phyloP scores from a whole-genome alignment of 1,140 invertebrate species.

The Paracyclopina nana region DNA sequence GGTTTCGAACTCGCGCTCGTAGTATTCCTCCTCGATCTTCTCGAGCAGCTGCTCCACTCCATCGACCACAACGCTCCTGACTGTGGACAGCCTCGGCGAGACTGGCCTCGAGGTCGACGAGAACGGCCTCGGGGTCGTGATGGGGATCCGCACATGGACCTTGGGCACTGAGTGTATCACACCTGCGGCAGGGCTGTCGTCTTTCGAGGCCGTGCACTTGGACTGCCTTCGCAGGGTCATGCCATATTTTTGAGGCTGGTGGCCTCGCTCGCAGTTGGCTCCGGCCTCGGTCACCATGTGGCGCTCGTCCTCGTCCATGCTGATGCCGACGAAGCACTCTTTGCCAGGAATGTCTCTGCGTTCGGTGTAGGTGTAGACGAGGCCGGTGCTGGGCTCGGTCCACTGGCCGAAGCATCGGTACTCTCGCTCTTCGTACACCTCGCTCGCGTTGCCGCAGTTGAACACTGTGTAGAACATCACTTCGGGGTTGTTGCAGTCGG shows the following conservation, averaged over 20 bases:
- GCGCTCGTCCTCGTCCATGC: conserved; percentile 36
- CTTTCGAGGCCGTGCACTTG: conserved; percentile 8
- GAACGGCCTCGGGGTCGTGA: too few species aligned
- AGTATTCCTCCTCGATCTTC: too few species aligned
- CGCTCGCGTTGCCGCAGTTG: conserved; percentile 34
- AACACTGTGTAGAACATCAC: conserved; percentile 48
- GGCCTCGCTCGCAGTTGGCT: conserved; percentile 40
- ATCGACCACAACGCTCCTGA: too few species aligned
- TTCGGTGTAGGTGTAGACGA: conserved; percentile 45
- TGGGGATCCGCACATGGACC: too few species aligned
- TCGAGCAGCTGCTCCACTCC: too few species aligned
- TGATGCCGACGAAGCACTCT: conserved; percentile 48
- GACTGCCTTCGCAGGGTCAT: conserved; percentile 35
- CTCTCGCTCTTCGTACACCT: conserved; percentile 45
- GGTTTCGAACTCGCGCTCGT: too few species aligned
- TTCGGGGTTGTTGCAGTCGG: conserved; percentile 44
- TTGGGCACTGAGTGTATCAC: too few species aligned
- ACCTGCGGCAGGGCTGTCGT: too few species aligned
- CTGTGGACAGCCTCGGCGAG: not conserved
- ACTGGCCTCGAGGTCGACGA: too few species aligned
- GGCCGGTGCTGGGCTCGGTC: conserved; percentile 36
- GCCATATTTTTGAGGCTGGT: conserved; percentile 38
- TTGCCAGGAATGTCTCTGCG: conserved; percentile 40
- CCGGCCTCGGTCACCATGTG: conserved; percentile 45
- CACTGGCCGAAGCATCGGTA: conserved; percentile 48